These are phyloP conservation scores for Elephas maximus DNA, from an alignment of 2,113 vertebrate genomes.

Conservation along the genomic window DNA sequence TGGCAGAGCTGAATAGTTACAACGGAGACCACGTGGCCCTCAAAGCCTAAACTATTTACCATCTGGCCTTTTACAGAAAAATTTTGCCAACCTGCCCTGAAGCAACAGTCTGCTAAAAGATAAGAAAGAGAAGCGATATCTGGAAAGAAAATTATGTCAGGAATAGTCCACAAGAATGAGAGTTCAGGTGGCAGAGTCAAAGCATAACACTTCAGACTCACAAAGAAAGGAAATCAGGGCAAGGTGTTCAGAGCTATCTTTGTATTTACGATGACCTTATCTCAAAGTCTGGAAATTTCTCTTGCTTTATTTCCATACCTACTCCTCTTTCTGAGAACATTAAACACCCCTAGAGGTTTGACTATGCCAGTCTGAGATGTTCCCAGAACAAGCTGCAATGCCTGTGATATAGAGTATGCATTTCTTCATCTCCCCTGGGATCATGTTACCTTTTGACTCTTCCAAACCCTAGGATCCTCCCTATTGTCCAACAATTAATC, in stretches of 20 bases:
- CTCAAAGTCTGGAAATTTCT: constrained; percentile 23
- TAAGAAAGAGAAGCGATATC: neutral
- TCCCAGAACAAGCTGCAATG: neutral
- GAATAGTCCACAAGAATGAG: neutral
- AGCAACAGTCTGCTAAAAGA: neutral
- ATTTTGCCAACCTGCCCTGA: neutral
- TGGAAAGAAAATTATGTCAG: neutral
- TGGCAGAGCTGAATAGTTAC: neutral
- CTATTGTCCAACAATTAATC: neutral
- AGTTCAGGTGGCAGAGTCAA: neutral
- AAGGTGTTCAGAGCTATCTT: neutral
- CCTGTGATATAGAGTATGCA: too few relatives aligned
- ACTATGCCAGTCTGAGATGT: neutral
- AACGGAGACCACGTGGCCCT: neutral
- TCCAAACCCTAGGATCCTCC: neutral
- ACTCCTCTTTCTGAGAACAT: neutral
- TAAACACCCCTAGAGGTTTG: neutral
- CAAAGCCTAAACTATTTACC: constrained; percentile 2
- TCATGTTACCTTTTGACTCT: neutral
- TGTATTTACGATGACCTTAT: neutral
- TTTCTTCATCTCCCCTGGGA: neutral
- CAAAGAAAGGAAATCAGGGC: neutral
- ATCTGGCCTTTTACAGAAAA: neutral
- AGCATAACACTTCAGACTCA: neutral
- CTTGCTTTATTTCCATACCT: neutral